These are phyloP conservation scores for Ara ararauna DNA, from an alignment of 2,797 vertebrate species.

Conservation along the genomic window DNA sequence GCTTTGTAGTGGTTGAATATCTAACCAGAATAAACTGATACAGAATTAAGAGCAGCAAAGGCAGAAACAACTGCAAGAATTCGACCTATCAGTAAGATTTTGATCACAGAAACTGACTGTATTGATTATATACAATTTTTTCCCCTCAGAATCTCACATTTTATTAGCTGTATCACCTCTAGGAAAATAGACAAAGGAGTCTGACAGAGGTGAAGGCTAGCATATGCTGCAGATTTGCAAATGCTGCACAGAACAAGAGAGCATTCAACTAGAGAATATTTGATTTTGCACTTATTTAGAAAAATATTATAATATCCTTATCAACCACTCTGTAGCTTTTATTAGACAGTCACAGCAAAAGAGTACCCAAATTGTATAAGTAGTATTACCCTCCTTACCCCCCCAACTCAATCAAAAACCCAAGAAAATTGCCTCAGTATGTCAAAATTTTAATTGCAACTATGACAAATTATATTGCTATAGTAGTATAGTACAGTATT, in stretches of 20 bases:
- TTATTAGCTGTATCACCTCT: neutral
- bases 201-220: neutral
- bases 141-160: neutral
- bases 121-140: neutral
- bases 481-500: neutral
- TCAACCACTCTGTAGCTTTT: neutral
- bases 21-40: neutral
- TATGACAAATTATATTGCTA: neutral
- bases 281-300: neutral
- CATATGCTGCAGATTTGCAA: neutral
- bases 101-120: neutral
- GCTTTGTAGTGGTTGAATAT: neutral
- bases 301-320: neutral
- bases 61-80: neutral
- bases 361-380: neutral
- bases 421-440: neutral
- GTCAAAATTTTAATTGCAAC: neutral
- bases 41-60: neutral
- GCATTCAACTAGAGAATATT: neutral
- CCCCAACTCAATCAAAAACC: fast-evolving
- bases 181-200: neutral
- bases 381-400: neutral
- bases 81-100: neutral
- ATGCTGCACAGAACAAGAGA: neutral
- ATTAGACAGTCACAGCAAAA: neutral